These are phyloP conservation scores for Anomalospiza imberbis DNA, from an alignment of 2,797 vertebrate genomes.

Conservation along the genomic window DNA sequence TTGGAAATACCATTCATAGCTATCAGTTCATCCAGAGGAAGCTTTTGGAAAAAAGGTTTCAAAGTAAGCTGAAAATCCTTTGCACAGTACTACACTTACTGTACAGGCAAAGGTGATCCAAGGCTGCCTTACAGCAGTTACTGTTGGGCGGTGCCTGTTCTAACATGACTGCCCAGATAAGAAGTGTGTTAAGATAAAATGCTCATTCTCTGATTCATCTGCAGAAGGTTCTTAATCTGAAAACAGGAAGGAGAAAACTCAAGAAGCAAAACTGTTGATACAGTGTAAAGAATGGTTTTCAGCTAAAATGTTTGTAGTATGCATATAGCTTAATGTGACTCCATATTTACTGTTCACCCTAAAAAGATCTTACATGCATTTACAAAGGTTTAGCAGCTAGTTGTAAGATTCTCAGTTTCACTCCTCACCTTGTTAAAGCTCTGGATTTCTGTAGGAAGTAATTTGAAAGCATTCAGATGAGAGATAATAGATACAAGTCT, in stretches of 20 bases:
- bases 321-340: background rate
- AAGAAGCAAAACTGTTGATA: background rate
- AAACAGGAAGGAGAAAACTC: background rate
- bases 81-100: background rate
- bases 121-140: background rate
- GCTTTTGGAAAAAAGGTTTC: background rate
- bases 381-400: background rate
- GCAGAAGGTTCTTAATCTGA: background rate
- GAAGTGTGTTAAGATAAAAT: background rate
- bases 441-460: background rate
- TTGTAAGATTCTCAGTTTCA: background rate
- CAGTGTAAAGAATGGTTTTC: background rate
- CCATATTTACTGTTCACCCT: background rate
- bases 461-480: background rate
- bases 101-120: background rate
- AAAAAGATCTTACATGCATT: background rate
- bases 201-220: background rate
- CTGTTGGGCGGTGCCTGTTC: background rate
- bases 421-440: background rate
- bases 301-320: background rate
- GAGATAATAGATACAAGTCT: background rate
- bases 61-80: background rate
- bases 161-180: background rate
- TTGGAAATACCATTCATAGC: conserved; percentile 1
- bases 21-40: background rate